These are phyloP conservation scores for Cosmia pyralina DNA, from an alignment of 2,888 invertebrate species.

Conservation along the genomic window DNA sequence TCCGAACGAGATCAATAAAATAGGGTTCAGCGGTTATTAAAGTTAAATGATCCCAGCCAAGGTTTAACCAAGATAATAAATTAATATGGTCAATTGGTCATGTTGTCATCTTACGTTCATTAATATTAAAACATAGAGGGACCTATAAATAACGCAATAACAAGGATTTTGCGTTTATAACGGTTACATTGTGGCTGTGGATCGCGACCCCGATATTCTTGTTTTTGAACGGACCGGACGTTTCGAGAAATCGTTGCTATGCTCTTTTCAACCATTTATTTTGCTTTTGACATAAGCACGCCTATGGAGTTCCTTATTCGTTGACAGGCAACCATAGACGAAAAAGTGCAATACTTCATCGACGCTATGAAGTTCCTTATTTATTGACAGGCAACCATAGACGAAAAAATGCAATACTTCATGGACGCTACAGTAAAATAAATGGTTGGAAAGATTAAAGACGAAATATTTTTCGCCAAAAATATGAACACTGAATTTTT, in stretches of 20 bases:
- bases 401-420: no score
- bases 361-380: no score
- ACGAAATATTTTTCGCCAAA: neutral
- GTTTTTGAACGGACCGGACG: slow-evolving; percentile 27
- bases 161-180: slow-evolving; percentile 46
- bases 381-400: no score
- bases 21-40: slow-evolving; percentile 31
- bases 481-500: neutral
- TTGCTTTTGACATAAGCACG: no score
- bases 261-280: no score
- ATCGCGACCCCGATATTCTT: slow-evolving; percentile 31
- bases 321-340: no score
- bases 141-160: slow-evolving; percentile 44
- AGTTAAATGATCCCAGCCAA: slow-evolving; percentile 45
- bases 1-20: slow-evolving; percentile 16
- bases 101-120: slow-evolving; percentile 35
- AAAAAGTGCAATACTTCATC: no score
- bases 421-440: no score
- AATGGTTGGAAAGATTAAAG: neutral
- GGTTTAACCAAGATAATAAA: slow-evolving; percentile 39
- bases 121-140: slow-evolving; percentile 24
- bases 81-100: slow-evolving; percentile 10
- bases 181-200: slow-evolving; percentile 15
- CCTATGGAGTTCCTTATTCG: no score
- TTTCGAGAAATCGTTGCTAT: slow-evolving; percentile 27